phyloP scores from a whole-genome alignment of 2,888 invertebrate genomes.

The Nephrotoma flavescens region DNA sequence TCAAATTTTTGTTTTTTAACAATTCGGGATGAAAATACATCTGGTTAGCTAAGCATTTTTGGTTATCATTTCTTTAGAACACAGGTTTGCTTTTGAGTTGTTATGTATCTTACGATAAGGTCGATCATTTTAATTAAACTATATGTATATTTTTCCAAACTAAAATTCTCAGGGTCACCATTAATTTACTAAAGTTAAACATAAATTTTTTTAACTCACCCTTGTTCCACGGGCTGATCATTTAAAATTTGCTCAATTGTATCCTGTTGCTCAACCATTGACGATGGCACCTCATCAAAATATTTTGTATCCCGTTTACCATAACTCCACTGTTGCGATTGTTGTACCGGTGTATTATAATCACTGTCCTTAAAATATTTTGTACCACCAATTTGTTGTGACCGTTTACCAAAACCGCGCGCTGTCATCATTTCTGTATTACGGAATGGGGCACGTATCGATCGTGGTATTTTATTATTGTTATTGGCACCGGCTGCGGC shows the following conservation, averaged over 20 bases:
- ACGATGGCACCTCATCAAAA: neutral
- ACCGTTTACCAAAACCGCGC: conserved; percentile 20
- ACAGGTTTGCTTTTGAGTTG: too few species aligned
- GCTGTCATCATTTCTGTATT: conserved; percentile 19
- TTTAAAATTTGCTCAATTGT: conserved; percentile 8
- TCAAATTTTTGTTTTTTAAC: too few species aligned
- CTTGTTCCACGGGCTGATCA: conserved; percentile 7
- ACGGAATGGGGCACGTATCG: conserved; percentile 18
- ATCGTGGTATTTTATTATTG: conserved; percentile 15
- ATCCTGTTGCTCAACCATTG: neutral
- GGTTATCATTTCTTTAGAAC: too few species aligned
- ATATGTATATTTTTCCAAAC: too few species aligned
- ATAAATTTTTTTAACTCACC: neutral
- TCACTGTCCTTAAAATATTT: conserved; percentile 1
- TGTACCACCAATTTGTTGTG: conserved; percentile 7
- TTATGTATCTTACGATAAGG: too few species aligned
- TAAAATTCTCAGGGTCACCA: too few species aligned
- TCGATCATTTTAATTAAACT: too few species aligned
- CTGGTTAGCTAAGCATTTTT: too few species aligned
- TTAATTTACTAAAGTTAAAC: too few species aligned
- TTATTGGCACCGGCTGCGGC: conserved; percentile 9
- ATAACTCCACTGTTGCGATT: conserved; percentile 7
- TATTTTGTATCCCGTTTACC: conserved; percentile 10
- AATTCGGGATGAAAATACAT: too few species aligned
- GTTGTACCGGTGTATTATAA: neutral